Base-by-base conservation (phyloP, 2,113 vertebrate species). In the Oryzias javanicus region DNA sequence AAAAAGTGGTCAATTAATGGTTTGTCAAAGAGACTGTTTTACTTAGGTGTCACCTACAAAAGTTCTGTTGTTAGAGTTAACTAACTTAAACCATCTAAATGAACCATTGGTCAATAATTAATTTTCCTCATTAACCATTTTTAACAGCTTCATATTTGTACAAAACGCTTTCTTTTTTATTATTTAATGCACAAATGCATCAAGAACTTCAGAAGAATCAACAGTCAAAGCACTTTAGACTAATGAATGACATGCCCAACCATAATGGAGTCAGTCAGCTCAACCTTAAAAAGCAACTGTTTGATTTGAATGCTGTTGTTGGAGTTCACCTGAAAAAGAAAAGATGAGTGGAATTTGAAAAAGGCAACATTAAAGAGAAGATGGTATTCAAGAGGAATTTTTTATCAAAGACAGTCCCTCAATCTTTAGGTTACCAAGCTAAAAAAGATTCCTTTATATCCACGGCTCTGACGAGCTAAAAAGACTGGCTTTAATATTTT, bases 81-180 rank as follows among this genome's bases (percentile, higher is more conserved):
- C 8, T 35, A 35, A 35, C 29, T 10, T 8, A 35, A 19, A 60
- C 72, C 70, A 66, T 72, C 79, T 67, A 65, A 62, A 84, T 72
- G 78, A 78, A 68, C 74, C 69, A 55, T 75, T 64, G 74, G 85
- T 77, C 1, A 70, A 79, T 77, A 74, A 79, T 74, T 81, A 75
- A 86, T 86, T 78, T 74, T 69, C 70, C 72, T 79, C 72, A 83
- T 86, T 86, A 86, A 72, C 64, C 74, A 10, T 68, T 22, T 64
- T 80, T 72, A 63, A 62, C 60, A 69, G 59, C 49, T 73, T 71
- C 76, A 70, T 80, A 76, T 70, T 55, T 74, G 71, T 49, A 84
- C 48, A 67, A 50, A 72, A 53, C 66, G 72, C 58, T 75, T 78
- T 49, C 67, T 63, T 53, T 55, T 60, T 68, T 54, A 61, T 56